Conservation (phyloP, 2,113 vertebrate genomes). For the Oreochromis niloticus region DNA sequence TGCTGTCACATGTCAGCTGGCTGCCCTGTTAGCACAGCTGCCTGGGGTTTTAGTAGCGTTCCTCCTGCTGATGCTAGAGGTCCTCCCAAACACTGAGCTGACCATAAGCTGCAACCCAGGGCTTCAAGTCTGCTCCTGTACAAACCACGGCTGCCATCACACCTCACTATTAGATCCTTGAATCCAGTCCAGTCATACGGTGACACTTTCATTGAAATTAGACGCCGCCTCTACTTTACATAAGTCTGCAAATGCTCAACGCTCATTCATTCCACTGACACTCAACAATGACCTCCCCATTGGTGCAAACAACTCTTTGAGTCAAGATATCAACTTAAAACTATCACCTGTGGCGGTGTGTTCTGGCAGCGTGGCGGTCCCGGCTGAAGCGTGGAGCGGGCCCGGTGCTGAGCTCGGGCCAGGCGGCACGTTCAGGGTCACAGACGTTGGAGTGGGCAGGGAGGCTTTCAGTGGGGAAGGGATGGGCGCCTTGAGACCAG, state of each 20-base stretch:
- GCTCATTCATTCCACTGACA: neutral
- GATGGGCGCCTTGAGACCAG: conserved; percentile 5
- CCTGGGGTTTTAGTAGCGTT: rapidly evolving
- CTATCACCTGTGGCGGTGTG: conserved; percentile 16
- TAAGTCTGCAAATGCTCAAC: neutral
- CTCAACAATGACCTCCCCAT: neutral
- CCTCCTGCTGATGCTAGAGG: neutral
- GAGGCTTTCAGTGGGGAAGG: conserved; percentile 16
- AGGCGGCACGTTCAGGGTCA: neutral
- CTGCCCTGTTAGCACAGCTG: neutral
- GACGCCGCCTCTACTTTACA: neutral
- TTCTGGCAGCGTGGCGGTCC: neutral
- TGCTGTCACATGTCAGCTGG: neutral
- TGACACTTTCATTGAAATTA: neutral
- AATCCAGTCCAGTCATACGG: neutral
- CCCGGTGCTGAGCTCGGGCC: conserved; percentile 20
- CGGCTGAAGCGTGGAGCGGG: neutral
- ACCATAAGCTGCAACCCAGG: neutral
- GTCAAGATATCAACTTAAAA: neutral
- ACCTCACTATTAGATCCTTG: neutral
- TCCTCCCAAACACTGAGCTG: neutral
- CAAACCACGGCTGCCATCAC: neutral
- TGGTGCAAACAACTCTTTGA: neutral
- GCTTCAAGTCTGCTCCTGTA: neutral
- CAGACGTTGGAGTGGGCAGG: conserved; percentile 14